These are phyloP conservation scores for Entomobrya multifasciata DNA, from an alignment of 2,888 invertebrate species.

Conservation along the genomic window DNA sequence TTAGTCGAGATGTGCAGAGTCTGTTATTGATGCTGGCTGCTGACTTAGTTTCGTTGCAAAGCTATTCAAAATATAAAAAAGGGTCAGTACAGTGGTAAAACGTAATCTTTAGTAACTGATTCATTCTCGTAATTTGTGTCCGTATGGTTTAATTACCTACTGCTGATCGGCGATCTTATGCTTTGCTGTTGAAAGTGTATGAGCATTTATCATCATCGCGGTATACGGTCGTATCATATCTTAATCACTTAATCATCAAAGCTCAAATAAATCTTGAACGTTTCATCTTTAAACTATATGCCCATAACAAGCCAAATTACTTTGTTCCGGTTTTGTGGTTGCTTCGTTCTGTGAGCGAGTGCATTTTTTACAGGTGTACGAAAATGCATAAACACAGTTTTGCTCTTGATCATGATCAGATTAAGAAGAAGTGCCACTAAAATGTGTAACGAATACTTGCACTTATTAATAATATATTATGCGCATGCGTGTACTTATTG, in stretches of 20 bases:
- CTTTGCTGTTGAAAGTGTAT: no score
- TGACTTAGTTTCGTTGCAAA: no score
- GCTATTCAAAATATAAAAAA: neutral
- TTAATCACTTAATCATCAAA: constrained; percentile 1
- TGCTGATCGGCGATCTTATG: no score
- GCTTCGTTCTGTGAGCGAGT: no score
- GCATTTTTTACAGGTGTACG: no score
- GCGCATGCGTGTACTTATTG: neutral
- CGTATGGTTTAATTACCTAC: constrained; percentile 61
- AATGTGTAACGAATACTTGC: neutral
- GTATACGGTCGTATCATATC: no score
- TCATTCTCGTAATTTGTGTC: constrained; percentile 46
- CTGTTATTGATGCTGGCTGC: neutral
- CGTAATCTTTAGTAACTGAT: constrained; percentile 39
- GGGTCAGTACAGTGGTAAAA: constrained; percentile 51
- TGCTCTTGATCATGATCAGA: no score
- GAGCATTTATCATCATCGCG: neutral
- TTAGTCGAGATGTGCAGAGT: neutral
- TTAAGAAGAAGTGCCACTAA: neutral
- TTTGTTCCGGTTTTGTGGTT: constrained; percentile 63
- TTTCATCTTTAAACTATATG: neutral
- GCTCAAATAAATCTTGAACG: neutral
- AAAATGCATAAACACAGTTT: no score
- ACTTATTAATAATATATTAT: no score
- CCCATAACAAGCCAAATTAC: constrained; percentile 55